A percentile compares a stretch with the other conserved stretches of the same genome.
These are phyloP conservation scores for Mandrillus leucophaeus DNA, from an alignment of 2,113 vertebrate species.

Conservation along the genomic window DNA sequence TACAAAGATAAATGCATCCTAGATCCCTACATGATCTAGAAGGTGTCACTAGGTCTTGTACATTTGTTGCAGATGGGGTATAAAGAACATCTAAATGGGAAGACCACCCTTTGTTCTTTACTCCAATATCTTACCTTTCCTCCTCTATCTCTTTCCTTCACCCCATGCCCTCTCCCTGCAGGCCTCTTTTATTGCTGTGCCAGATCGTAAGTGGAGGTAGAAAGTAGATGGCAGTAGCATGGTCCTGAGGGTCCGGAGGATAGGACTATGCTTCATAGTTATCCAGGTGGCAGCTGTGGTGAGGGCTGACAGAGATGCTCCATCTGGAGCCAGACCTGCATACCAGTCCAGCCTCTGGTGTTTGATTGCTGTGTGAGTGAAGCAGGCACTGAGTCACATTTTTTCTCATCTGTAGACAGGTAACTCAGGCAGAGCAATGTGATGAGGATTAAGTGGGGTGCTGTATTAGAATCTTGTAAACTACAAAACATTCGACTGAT, in stretches of 20 bases:
- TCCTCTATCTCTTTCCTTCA: background rate
- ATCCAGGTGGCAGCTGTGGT: background rate
- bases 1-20: background rate
- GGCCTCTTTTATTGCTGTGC: background rate
- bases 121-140: background rate
- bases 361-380: background rate
- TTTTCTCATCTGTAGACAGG: background rate
- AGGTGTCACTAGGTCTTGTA: background rate
- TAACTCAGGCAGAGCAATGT: background rate
- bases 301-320: background rate
- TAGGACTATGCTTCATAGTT: background rate
- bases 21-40: background rate
- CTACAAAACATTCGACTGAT: background rate
- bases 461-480: background rate
- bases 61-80: background rate
- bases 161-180: background rate
- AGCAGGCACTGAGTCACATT: background rate
- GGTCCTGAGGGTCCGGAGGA: background rate
- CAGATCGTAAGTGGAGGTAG: background rate
- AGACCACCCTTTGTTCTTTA: background rate
- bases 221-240: background rate
- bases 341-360: background rate
- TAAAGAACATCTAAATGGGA: background rate
- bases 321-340: background rate
- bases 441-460: background rate